A percentile compares a stretch with the other conserved stretches of the same genome.
Conservation (phyloP, 2,888 invertebrate genomes). For the Metallyticus violacea region DNA sequence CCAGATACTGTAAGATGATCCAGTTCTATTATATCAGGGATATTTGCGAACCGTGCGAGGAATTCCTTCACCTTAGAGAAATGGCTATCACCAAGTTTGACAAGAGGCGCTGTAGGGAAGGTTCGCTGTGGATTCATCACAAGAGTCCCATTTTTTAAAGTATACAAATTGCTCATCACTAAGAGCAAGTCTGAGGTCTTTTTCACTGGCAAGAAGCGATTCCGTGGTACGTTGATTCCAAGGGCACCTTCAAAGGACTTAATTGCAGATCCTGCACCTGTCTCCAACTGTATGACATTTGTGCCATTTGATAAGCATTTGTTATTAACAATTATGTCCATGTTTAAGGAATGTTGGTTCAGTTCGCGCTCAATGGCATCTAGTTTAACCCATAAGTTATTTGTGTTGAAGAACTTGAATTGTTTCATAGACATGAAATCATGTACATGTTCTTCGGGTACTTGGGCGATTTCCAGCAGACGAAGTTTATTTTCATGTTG, state of each 20-base stretch:
- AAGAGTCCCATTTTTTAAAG: constrained; percentile 83
- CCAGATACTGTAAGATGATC: constrained; percentile 99
- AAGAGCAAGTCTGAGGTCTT: constrained; percentile 95
- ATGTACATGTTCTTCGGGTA: constrained; percentile 94
- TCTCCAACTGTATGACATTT: constrained; percentile 96
- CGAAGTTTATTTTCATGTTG: constrained; percentile 93
- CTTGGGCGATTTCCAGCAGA: constrained; percentile 97
- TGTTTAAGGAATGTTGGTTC: constrained; percentile 74
- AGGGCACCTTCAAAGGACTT: constrained; percentile 93
- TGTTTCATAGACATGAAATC: constrained; percentile 99
- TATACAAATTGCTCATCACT: constrained; percentile 98
- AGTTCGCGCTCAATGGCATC: constrained; percentile 85
- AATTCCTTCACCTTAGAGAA: constrained; percentile 97
- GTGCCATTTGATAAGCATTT: constrained; percentile 88
- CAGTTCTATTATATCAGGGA: constrained; percentile 94
- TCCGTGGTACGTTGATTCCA: constrained; percentile 91
- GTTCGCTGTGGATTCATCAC: constrained; percentile 93
- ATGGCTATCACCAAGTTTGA: constrained; percentile 94
- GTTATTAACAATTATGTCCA: constrained; percentile 98
- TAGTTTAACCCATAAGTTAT: constrained; percentile 96
- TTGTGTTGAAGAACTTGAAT: constrained; percentile 99
- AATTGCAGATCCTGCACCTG: constrained; percentile 99
- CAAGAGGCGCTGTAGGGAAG: constrained; percentile 96
- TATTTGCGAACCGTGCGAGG: constrained; percentile 86
- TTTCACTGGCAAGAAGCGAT: constrained; percentile 97